phyloP scores from a whole-genome alignment of 2,797 vertebrate species.

The Uromys caudimaculatus region DNA sequence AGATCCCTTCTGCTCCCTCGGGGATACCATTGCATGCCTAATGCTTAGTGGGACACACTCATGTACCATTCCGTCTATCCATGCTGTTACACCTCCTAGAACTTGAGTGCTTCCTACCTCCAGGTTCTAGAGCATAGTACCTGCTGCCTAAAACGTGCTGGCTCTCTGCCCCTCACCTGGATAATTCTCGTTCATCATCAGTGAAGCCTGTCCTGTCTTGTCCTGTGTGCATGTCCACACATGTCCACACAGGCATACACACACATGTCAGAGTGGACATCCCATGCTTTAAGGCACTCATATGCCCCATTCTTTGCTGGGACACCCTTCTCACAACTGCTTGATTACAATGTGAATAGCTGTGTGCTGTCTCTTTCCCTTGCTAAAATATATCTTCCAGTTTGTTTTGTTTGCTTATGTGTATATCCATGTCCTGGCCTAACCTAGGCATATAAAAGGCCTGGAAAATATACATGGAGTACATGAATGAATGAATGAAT shows the following conservation, averaged over 20 bases:
- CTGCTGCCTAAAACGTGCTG: neutral
- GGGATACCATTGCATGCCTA: rapidly evolving
- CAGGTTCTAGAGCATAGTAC: rapidly evolving
- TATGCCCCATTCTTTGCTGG: neutral
- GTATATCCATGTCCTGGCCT: neutral
- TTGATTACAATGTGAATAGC: neutral
- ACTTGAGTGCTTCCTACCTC: neutral
- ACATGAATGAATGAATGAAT: neutral
- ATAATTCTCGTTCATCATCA: neutral
- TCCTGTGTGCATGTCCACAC: neutral
- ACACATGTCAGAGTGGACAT: neutral
- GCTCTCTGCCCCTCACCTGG: neutral
- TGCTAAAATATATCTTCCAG: neutral
- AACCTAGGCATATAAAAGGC: neutral
- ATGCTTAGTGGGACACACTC: rapidly evolving
- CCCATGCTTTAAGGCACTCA: neutral
- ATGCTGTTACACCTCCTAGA: neutral
- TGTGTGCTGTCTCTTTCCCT: neutral
- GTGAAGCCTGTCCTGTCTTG: neutral
- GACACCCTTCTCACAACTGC: neutral
- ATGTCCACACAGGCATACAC: neutral
- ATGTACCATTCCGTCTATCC: neutral
- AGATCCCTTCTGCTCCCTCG: neutral
- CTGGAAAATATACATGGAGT: neutral
- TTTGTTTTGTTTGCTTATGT: neutral